These are phyloP conservation scores for Phyllotis vaccarum DNA, from an alignment of 2,797 vertebrate genomes.

Conservation along the genomic window DNA sequence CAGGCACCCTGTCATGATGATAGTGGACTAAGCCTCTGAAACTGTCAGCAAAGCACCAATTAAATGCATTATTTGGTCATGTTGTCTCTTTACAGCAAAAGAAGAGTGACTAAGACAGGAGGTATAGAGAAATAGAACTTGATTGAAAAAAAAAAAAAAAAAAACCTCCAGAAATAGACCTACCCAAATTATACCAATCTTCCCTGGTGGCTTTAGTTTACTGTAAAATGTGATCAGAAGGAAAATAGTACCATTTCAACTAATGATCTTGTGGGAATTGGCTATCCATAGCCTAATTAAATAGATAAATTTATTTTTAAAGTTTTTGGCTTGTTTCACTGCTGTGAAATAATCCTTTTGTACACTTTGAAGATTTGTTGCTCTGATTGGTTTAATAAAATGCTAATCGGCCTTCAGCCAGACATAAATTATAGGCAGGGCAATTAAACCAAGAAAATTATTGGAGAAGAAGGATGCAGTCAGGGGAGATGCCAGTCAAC, in stretches of 20 bases:
- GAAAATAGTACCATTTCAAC: not conserved
- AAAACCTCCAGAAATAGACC: not conserved
- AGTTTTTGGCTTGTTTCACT: not conserved
- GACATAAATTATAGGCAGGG: too few relatives aligned
- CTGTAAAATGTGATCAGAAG: not conserved
- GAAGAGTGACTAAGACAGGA: too few relatives aligned
- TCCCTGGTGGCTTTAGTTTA: not conserved
- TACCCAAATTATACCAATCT: not conserved
- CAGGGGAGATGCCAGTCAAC: too few relatives aligned
- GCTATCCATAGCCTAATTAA: not conserved
- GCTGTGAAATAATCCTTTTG: too few relatives aligned
- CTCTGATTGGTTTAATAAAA: too few relatives aligned
- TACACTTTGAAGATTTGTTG: too few relatives aligned
- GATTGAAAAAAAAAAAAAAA: too few relatives aligned
- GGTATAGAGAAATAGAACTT: not conserved
- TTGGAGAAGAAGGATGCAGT: too few relatives aligned
- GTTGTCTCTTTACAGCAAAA: not conserved
- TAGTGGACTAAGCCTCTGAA: not conserved
- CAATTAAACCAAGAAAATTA: too few relatives aligned
- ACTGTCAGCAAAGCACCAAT: too few relatives aligned
- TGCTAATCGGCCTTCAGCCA: too few relatives aligned
- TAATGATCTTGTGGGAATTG: not conserved
- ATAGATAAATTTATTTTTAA: not conserved
- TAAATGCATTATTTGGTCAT: not conserved
- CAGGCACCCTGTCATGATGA: not conserved